A percentile compares a stretch with the other conserved stretches of the same genome.
Evolutionary conservation across 2,888 invertebrate species (phyloP).

Genomic region (Ochropacha duplaris): DNA sequence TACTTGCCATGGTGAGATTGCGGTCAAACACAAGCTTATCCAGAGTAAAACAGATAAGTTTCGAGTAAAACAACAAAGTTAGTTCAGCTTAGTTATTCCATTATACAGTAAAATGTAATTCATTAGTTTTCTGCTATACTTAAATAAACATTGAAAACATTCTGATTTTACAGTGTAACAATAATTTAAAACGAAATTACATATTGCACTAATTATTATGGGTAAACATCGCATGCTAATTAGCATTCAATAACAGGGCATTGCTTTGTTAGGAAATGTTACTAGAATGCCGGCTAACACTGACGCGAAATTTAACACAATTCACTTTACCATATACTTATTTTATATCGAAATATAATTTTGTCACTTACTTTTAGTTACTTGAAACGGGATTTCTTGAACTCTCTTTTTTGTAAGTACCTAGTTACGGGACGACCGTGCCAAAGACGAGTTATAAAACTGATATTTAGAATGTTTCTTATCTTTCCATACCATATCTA

Average conservation of each 20-base stretch:
- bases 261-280: not conserved
- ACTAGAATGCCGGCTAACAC: not conserved
- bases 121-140: too few relatives aligned
- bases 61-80: not conserved
- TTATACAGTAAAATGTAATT: too few relatives aligned
- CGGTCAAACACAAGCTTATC: too few relatives aligned
- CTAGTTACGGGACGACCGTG: too few relatives aligned
- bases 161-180: not conserved
- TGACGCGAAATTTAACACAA: not conserved
- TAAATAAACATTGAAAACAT: not conserved
- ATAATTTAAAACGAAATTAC: not conserved
- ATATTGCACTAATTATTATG: not conserved
- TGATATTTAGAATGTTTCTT: not conserved
- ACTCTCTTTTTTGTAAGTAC: too few relatives aligned
- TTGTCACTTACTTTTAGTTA: too few relatives aligned
- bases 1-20: too few relatives aligned
- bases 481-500: not conserved
- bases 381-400: too few relatives aligned
- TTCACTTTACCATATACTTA: not conserved
- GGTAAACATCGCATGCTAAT: constrained; percentile 1
- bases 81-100: not conserved
- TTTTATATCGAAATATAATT: not conserved
- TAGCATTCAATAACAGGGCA: not conserved
- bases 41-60: too few relatives aligned
- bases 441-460: too few relatives aligned